Evolutionary conservation across 2,113 vertebrate species (phyloP).

Genomic region (Notothenia rossii): DNA sequence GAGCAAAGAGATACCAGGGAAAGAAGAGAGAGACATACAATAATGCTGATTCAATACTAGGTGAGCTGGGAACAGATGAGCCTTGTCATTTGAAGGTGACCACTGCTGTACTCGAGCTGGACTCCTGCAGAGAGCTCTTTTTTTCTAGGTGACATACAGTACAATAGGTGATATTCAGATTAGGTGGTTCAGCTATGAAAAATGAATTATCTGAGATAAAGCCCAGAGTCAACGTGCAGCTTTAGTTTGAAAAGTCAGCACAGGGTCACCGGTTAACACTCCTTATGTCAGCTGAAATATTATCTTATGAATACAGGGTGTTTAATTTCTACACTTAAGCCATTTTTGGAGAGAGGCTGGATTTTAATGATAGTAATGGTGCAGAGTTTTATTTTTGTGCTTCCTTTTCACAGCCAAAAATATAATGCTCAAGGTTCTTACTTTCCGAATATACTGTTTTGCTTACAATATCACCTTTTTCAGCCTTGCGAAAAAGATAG

Average conservation of each 20-base stretch:
- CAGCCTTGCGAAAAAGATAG: neutral
- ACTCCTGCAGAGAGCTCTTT: slow-evolving; percentile 25
- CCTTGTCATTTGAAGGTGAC: slow-evolving; percentile 73
- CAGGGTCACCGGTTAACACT: slow-evolving; percentile 19
- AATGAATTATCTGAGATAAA: slow-evolving; percentile 47
- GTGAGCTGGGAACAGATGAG: slow-evolving; percentile 50
- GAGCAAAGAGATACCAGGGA: slow-evolving; percentile 19
- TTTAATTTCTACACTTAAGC: neutral
- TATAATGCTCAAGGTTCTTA: neutral
- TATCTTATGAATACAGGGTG: neutral
- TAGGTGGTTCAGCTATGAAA: slow-evolving; percentile 13
- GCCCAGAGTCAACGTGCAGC: slow-evolving; percentile 9
- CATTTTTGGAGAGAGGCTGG: neutral
- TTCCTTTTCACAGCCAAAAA: neutral
- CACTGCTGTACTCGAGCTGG: slow-evolving; percentile 18
- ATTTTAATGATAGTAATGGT: neutral
- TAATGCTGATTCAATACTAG: slow-evolving; percentile 29
- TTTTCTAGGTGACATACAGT: slow-evolving; percentile 10
- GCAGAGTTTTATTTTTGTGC: neutral
- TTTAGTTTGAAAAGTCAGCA: slow-evolving; percentile 17
- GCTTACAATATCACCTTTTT: neutral
- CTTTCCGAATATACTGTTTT: slow-evolving; percentile 1
- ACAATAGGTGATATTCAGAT: slow-evolving; percentile 56
- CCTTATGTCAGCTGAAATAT: slow-evolving; percentile 36
- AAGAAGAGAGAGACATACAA: slow-evolving; percentile 16